Percentiles rank a stretch among this genome's conserved stretches.
These are phyloP conservation scores for Ameiurus melas DNA, from an alignment of 2,113 vertebrate species.

Conservation along the genomic window DNA sequence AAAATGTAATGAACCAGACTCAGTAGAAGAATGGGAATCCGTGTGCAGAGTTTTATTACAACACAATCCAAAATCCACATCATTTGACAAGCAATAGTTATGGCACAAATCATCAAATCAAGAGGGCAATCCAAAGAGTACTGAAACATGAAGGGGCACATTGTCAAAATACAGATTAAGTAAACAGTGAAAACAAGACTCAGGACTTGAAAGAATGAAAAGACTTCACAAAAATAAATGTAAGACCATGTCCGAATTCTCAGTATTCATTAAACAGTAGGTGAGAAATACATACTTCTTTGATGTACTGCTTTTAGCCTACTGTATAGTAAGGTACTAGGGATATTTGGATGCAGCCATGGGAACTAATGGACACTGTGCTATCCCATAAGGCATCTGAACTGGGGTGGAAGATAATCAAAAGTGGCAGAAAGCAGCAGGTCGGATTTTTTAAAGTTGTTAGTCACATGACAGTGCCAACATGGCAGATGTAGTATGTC, in stretches of 20 bases:
- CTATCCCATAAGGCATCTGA: too few relatives aligned
- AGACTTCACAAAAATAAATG: not conserved
- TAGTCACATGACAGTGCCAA: too few relatives aligned
- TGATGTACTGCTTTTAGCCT: too few relatives aligned
- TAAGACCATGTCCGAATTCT: not conserved
- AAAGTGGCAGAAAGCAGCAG: too few relatives aligned
- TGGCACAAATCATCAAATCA: not conserved
- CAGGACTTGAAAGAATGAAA: not conserved
- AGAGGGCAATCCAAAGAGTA: not conserved
- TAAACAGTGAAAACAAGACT: not conserved
- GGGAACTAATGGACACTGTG: too few relatives aligned
- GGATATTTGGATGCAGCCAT: too few relatives aligned
- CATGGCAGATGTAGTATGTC: too few relatives aligned
- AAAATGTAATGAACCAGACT: not conserved
- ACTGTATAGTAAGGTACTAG: too few relatives aligned
- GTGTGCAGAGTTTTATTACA: not conserved
- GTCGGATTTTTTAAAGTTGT: too few relatives aligned
- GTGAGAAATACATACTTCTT: too few relatives aligned
- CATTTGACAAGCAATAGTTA: not conserved
- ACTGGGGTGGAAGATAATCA: too few relatives aligned
- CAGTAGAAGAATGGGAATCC: not conserved
- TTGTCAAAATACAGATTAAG: not conserved
- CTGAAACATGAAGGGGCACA: not conserved
- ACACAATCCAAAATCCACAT: not conserved
- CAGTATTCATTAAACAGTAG: too few relatives aligned